Base-by-base conservation (phyloP, 2,797 vertebrate species). In the Lates japonicus region DNA sequence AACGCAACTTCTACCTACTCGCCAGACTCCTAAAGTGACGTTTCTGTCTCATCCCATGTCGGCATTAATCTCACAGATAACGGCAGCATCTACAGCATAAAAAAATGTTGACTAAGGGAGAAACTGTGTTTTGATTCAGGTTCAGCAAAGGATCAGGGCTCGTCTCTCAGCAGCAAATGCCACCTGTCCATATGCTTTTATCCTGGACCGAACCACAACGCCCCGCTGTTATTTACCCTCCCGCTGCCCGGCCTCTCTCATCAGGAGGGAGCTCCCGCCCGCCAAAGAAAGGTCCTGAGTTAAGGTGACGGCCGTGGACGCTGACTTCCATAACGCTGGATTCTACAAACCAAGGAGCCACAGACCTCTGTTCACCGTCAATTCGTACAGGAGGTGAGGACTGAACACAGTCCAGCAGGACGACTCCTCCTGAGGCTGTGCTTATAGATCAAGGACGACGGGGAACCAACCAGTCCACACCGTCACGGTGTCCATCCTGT, bases 291-390 rank as follows among this genome's bases (percentile, higher is more conserved):
- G n/a, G n/a, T n/a, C n/a, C n/a, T n/a, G n/a, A n/a, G n/a, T n/a
- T n/a, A n/a, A 94, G 77, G 90, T 96, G 68, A 93, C 95, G 76
- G 94, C 93, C 6, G 95, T 97, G 89, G 96, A 97, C 88, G 95
- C 96, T 8, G 96, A 97, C 85, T 96, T 96, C 64, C 96, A 96
- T 78, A 97, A 97, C 59, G 96, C 96, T 97, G 96, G 96, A 90
- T 97, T 95, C 13, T 97, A 97, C 90, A 94, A 91, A 69, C 77
- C 96, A 77, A 96, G 87, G n/a, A n/a, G 84, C 92, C 4, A 76
- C 94, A 9, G 96, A 96, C 82, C 93, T 83, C 88, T 95, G 76
- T 97, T 96, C 89, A 93, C 83, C 60, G 94, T 97, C 85, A 96
- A 93, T 72, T 93, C 80, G 75, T 95, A 94, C 85, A 96, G 67